Base-by-base conservation (phyloP, 92 coral and sea anemone species). In the Heteractis magnifica region DNA sequence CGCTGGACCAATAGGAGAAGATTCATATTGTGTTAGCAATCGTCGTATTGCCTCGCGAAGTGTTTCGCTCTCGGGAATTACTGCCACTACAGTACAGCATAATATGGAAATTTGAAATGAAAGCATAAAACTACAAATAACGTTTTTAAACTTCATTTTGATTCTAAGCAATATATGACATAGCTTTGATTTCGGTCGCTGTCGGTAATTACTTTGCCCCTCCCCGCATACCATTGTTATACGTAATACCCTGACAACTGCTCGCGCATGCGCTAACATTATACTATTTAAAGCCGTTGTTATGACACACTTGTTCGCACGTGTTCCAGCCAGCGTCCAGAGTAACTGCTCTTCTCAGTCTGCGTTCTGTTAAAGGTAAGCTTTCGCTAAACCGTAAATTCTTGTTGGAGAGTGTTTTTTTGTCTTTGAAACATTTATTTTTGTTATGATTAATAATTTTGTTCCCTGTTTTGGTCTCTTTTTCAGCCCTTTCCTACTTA, bases 381-480 rank as follows among this genome's bases (percentile, higher is more conserved):
- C 68, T 60, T 16, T 60, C 68, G 68, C 19, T 60, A 60, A 60
- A 60, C 68, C 6, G 68, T 60, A 60, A 60, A 60, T 60, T 60
- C 19, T 60, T 60, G 68, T 60, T 60, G 19, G n/a, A 60, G 68
- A 60, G 19, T 16, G 15, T 60, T 10, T 60, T 60, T 60, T 60
- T 60, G 68, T 60, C 4, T 60, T 60, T 60, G 68, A 60, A 60
- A 60, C 16, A 10, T 52, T 60, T 60, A 60, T 60, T 60, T 60
- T 60, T 60, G 68, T 60, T 16, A 60, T 60, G 68, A 60, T 60
- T 60, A 60, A 60, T 60, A 60, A 60, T 60, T 60, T 60, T 60
- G 68, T 60, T 60, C 68, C 68, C 19, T 60, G 68, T 60, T 60
- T 60, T 60, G 68, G 68, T 60, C 68, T 60, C 68, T 60, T 60